Evolutionary conservation across 2,797 vertebrate genomes (phyloP).

Genomic region (Crenichthys baileyi): DNA sequence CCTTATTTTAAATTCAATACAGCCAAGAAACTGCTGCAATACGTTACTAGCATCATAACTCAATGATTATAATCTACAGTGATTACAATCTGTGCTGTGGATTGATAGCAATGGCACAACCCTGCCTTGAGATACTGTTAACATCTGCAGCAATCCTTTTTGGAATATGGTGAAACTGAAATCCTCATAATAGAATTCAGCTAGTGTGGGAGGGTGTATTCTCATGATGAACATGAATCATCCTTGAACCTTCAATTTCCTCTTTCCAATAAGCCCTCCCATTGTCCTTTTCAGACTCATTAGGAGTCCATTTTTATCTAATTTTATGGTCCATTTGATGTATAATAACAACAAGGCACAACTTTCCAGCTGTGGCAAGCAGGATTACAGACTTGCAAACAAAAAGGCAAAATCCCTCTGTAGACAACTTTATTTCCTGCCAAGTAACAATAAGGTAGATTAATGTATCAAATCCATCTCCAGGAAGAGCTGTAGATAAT

Average conservation of each 20-base stretch:
- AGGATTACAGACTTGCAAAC: slow-evolving; percentile 31
- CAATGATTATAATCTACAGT: slow-evolving; percentile 54
- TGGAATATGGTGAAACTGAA: slow-evolving; percentile 26
- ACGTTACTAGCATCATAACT: slow-evolving; percentile 44
- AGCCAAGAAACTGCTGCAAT: slow-evolving; percentile 35
- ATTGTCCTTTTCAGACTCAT: slow-evolving; percentile 30
- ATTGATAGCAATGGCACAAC: slow-evolving; percentile 16
- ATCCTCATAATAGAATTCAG: slow-evolving; percentile 52
- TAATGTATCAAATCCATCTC: slow-evolving; percentile 3
- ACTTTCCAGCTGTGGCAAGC: slow-evolving; percentile 11
- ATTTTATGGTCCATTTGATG: slow-evolving; percentile 28
- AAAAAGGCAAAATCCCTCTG: slow-evolving; percentile 24
- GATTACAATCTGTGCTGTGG: slow-evolving; percentile 49
- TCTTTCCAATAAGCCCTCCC: slow-evolving; percentile 11
- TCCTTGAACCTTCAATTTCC: slow-evolving; percentile 34
- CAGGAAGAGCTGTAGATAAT: not conserved
- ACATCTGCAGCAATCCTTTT: slow-evolving; percentile 39
- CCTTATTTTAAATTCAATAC: slow-evolving; percentile 28
- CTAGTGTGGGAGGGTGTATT: slow-evolving; percentile 25
- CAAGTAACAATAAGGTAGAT: not conserved
- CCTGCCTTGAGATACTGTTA: slow-evolving; percentile 35
- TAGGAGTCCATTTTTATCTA: slow-evolving; percentile 23
- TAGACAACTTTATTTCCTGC: slow-evolving; percentile 13
- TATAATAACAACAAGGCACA: slow-evolving; percentile 7
- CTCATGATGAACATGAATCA: slow-evolving; percentile 36